These are phyloP conservation scores for Microctonus aethiopoides DNA, from an alignment of 2,888 invertebrate species.

Conservation along the genomic window DNA sequence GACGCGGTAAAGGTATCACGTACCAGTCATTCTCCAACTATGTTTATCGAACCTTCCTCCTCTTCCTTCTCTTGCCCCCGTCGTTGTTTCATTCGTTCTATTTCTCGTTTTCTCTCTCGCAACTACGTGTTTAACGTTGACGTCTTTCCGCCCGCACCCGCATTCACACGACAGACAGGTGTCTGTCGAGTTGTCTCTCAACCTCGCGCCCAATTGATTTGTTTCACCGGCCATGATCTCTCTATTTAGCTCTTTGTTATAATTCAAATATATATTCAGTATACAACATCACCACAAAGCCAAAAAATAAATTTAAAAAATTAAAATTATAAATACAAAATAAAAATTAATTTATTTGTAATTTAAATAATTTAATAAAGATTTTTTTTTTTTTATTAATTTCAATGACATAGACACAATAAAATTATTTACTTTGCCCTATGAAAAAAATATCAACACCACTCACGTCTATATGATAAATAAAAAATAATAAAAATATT, in stretches of 20 bases:
- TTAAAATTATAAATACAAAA: too few species aligned
- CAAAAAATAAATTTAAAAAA: slow-evolving; percentile 6
- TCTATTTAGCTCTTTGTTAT: background rate
- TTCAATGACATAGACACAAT: too few species aligned
- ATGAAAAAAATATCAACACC: too few species aligned
- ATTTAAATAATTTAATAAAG: too few species aligned
- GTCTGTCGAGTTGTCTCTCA: slow-evolving; percentile 22
- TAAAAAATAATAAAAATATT: too few species aligned
- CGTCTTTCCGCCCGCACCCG: slow-evolving; percentile 27
- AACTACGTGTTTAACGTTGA: slow-evolving; percentile 16
- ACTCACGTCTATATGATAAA: too few species aligned
- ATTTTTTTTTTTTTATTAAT: too few species aligned
- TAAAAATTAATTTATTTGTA: too few species aligned
- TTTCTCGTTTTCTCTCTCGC: background rate
- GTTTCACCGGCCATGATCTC: slow-evolving; percentile 16
- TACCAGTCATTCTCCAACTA: slow-evolving; percentile 9
- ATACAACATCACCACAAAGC: background rate
- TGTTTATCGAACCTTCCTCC: background rate
- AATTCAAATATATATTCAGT: too few species aligned
- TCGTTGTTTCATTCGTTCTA: background rate
- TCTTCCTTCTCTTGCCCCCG: background rate
- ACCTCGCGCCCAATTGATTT: slow-evolving; percentile 13
- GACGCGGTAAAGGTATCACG: slow-evolving; percentile 9
- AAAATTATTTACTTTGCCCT: too few species aligned
- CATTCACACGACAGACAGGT: slow-evolving; percentile 27